Evolutionary conservation across 2,113 vertebrate genomes (phyloP).

Genomic region (Pleuronectes platessa): DNA sequence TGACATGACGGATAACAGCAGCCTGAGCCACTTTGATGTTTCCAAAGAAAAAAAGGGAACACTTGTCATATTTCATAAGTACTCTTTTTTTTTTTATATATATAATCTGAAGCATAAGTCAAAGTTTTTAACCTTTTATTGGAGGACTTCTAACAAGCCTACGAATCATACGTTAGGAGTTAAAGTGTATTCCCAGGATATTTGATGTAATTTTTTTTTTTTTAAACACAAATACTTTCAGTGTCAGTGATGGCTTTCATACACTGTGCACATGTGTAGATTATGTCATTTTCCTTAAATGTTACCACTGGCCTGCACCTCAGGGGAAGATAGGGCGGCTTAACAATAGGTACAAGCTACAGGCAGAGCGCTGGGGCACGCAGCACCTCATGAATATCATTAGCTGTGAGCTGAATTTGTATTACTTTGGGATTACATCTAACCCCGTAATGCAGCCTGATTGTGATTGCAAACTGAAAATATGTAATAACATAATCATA

Average conservation of each 20-base stretch:
- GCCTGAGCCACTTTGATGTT: slow-evolving; percentile 50
- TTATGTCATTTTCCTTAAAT: slow-evolving; percentile 69
- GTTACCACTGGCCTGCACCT: slow-evolving; percentile 54
- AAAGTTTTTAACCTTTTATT: slow-evolving; percentile 23
- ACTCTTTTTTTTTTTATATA: not conserved
- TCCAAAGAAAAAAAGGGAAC: slow-evolving; percentile 36
- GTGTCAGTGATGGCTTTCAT: slow-evolving; percentile 36
- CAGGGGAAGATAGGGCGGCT: slow-evolving; percentile 59
- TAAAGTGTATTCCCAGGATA: slow-evolving; percentile 2
- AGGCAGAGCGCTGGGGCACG: slow-evolving; percentile 65
- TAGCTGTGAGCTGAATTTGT: slow-evolving; percentile 75
- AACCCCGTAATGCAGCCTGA: slow-evolving; percentile 75
- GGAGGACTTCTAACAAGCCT: slow-evolving; percentile 1
- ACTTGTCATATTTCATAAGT: slow-evolving; percentile 12
- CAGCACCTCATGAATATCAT: slow-evolving; percentile 83
- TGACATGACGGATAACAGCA: slow-evolving; percentile 60
- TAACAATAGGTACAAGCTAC: slow-evolving; percentile 73
- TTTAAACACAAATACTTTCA: not conserved
- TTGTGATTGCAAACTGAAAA: slow-evolving; percentile 74
- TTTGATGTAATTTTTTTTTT: not conserved
- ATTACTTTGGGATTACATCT: slow-evolving; percentile 80
- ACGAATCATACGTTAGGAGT: slow-evolving; percentile 2
- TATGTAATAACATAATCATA: slow-evolving; percentile 78
- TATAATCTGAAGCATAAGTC: slow-evolving; percentile 4
- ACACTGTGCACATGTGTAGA: slow-evolving; percentile 48